Base-by-base conservation (phyloP, 2,797 vertebrate genomes). In the Malacoraja senta region DNA sequence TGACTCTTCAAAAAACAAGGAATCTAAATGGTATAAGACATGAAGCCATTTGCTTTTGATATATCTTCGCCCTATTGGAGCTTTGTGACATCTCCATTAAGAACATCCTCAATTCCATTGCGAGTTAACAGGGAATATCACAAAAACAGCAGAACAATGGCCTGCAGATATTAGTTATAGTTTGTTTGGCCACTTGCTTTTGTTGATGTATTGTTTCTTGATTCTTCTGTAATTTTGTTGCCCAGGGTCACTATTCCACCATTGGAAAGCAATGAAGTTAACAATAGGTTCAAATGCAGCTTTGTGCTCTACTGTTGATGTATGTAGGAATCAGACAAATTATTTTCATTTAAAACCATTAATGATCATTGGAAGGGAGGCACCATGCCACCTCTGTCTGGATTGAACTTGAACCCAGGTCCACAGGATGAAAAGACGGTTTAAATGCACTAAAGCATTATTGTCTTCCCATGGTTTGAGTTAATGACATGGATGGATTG, bases 261-360 rank as follows among this genome's bases (percentile, higher is more conserved):
- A n/a, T 32, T 17, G 15, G 58, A 84, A 88, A 32, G 13, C 29
- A 19, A 63, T 65, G 61, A 6, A 15, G 19, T 88, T 32, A 65
- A 63, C 17, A 13, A 1, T 65, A 8, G 83, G 17, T 32, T 19
- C 29, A 13, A 65, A 35, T 65, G 15, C n/a, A 65, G 29, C 7
- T 65, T 17, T 32, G 58, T 35, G 29, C 58, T 88, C 29, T n/a
- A 32, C 8, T 7, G 32, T 65, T 63, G 12, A 65, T 63, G 58
- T 29, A 21, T 32, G 8, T 17, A 86, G 83, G 58, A 65, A 86
- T 8, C 4, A 61, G 96, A 98, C 94, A 53, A 71, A 84, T 0
- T n/a, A 61, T n/a, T 63, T 65, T 65, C 6, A 63, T 65, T 88
- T 88, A 32, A 15, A 88, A 32, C 13, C 4, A 63, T 19, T 63